These are phyloP conservation scores for Carduelis carduelis DNA, from an alignment of 2,797 vertebrate species.

Conservation along the genomic window DNA sequence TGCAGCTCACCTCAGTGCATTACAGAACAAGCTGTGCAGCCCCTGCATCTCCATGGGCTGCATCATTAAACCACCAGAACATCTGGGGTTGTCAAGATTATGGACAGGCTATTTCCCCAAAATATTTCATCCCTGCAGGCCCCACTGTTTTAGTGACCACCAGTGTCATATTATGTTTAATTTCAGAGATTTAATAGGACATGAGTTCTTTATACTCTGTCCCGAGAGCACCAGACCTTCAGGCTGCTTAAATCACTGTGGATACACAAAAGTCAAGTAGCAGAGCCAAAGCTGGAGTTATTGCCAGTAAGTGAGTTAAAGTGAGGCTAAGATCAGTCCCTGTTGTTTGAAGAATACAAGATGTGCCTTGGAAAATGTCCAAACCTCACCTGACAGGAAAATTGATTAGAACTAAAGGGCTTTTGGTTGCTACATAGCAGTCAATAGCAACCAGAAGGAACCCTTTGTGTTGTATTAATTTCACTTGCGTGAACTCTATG, in stretches of 20 bases:
- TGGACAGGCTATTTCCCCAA: background rate
- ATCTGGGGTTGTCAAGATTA: background rate
- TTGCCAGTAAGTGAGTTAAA: background rate
- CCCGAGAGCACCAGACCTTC: background rate
- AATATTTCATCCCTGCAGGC: background rate
- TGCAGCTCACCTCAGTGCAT: background rate
- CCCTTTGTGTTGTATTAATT: background rate
- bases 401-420: background rate
- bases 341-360: background rate
- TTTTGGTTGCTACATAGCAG: background rate
- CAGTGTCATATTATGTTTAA: background rate
- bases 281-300: background rate
- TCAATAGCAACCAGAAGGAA: background rate
- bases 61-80: background rate
- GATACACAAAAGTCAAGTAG: background rate
- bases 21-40: background rate
- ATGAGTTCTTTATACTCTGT: background rate
- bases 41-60: background rate
- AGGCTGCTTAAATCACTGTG: background rate
- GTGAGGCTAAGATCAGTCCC: background rate
- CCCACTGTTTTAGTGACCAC: background rate
- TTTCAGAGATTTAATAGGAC: background rate
- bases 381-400: background rate
- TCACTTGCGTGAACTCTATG: background rate
- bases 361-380: background rate